Percentiles rank a stretch among this genome's conserved stretches.
These are phyloP conservation scores for Grapholita molesta DNA, from an alignment of 1,140 invertebrate genomes.

Conservation along the genomic window DNA sequence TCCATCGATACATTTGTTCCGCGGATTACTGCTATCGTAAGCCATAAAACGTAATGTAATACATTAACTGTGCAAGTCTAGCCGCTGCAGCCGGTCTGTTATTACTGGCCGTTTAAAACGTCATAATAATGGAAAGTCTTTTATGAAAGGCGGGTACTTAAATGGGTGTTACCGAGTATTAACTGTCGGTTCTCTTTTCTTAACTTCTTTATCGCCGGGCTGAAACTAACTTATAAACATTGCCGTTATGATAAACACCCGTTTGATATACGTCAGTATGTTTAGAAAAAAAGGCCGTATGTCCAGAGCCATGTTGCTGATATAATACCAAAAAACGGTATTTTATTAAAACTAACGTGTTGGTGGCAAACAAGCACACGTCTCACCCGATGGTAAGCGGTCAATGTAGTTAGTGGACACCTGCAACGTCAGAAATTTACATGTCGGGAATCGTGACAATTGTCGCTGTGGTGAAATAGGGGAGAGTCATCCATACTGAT, in stretches of 20 bases:
- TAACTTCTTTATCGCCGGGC: conserved; percentile 5
- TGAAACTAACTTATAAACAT: not conserved
- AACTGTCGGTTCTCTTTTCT: conserved; percentile 11
- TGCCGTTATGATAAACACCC: not conserved
- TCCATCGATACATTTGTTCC: not conserved
- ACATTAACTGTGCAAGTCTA: not conserved
- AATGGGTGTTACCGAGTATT: conserved; percentile 14
- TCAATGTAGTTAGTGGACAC: too few relatives aligned
- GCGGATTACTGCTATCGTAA: not conserved
- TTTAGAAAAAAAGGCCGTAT: too few relatives aligned
- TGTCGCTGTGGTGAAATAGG: too few relatives aligned
- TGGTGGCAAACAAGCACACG: too few relatives aligned
- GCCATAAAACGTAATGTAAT: conserved; percentile 2
- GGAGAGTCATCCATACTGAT: too few relatives aligned
- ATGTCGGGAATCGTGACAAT: too few relatives aligned
- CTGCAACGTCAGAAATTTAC: too few relatives aligned
- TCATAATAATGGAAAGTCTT: conserved; percentile 16
- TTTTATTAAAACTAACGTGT: too few relatives aligned
- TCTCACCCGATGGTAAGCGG: too few relatives aligned
- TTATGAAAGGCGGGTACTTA: conserved; percentile 17
- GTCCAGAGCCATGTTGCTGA: too few relatives aligned
- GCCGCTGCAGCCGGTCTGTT: not conserved
- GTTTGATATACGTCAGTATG: not conserved
- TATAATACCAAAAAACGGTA: too few relatives aligned
- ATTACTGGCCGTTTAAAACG: conserved; percentile 13